These are phyloP conservation scores for Callopanchax toddi DNA, from an alignment of 2,113 vertebrate genomes.

Conservation along the genomic window DNA sequence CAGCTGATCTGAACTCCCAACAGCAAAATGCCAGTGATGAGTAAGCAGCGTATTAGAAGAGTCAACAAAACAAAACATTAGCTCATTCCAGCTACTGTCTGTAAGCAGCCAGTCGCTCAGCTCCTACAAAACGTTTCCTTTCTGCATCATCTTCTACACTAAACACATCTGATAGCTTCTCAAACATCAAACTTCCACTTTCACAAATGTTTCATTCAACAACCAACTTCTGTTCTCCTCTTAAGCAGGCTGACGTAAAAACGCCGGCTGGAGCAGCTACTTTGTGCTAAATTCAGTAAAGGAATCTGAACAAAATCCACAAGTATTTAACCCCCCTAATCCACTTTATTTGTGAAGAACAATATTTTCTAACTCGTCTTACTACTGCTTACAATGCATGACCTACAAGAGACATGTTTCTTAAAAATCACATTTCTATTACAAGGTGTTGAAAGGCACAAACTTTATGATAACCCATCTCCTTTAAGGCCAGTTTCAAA, in stretches of 20 bases:
- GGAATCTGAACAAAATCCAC: slow-evolving; percentile 35
- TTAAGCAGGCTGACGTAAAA: neutral
- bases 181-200: neutral
- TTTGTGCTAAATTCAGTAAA: slow-evolving; percentile 17
- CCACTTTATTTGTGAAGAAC: slow-evolving; percentile 36
- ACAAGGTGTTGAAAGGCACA: neutral
- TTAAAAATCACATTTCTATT: neutral
- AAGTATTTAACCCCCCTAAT: slow-evolving; percentile 41
- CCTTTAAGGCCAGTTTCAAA: neutral
- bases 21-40: too few species aligned
- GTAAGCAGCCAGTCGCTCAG: too few species aligned
- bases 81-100: neutral
- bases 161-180: neutral
- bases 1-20: neutral
- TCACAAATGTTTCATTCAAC: neutral
- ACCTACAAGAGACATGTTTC: too few species aligned
- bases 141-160: neutral
- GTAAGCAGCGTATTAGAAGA: too few species aligned
- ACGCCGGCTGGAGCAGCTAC: neutral
- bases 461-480: neutral
- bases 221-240: neutral
- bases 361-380: neutral
- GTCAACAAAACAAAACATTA: neutral
- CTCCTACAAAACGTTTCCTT: neutral
- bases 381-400: slow-evolving; percentile 13